Base-by-base conservation (phyloP, 2,797 vertebrate genomes). In the Phrynocephalus guinanensis region DNA sequence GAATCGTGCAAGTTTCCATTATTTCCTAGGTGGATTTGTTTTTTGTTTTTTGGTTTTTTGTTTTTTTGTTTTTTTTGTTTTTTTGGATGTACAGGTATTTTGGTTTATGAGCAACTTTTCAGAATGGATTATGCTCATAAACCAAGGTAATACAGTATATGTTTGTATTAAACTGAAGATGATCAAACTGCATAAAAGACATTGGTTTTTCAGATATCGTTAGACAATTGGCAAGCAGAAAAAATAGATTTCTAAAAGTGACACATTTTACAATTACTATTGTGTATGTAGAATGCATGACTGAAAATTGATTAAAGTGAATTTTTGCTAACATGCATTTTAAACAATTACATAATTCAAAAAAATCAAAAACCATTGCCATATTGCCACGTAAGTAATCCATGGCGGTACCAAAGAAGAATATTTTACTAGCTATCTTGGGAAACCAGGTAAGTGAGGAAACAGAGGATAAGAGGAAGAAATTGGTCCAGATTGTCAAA, bases 81-180 rank as follows among this genome's bases (percentile, higher is more conserved):
- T 33, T 2, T 33, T 33, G 5, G 3, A 44, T 44, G 38, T 44
- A 44, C 38, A 44, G 38, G 38, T 44, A 44, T 4, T 44, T 44
- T 44, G 38, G 38, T 44, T 44, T 44, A 44, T 44, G 38, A 44
- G 38, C 38, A 44, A 44, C 38, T 44, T 44, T 44, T 44, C 38
- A 44, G 38, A 44, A 44, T 44, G 38, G 38, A 44, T 44, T 44
- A 44, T 44, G 38, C 38, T 44, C 38, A 44, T 44, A 44, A 44
- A 44, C 38, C 38, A 44, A 44, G 38, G 38, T 44, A 44, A 44
- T 44, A 44, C 38, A 5, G 38, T 44, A 44, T 44, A 71, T 52
- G n/a, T 83, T 83, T 60, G 70, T 73, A 60, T 30, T 83, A 83
- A 73, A 60, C 24, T 83, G 68, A 83, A 72, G 48, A 18, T 56